phyloP scores from a whole-genome alignment of 2,888 invertebrate species.

The Crioceris asparagi region DNA sequence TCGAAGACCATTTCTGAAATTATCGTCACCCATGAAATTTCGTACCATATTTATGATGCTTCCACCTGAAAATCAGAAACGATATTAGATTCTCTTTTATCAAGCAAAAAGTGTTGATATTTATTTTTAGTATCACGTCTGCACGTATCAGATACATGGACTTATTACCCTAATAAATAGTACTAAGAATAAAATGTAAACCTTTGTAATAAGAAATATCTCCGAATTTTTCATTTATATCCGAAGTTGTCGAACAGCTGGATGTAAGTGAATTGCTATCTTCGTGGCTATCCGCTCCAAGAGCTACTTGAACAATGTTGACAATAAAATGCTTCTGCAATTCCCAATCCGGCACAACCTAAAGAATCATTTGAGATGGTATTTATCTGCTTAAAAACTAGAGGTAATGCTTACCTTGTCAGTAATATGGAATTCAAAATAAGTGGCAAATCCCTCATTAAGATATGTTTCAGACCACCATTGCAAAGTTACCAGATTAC shows the following conservation, averaged over 20 bases:
- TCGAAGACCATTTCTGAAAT: conserved; percentile 13
- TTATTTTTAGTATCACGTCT: too few relatives aligned
- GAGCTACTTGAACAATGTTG: conserved; percentile 55
- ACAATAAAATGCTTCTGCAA: conserved; percentile 58
- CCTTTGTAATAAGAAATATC: too few relatives aligned
- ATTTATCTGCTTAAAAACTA: background rate
- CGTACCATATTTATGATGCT: background rate
- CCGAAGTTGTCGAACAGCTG: too few relatives aligned
- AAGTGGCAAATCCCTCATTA: conserved; percentile 65
- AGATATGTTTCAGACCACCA: conserved; percentile 70
- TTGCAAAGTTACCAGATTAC: conserved; percentile 60
- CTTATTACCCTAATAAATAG: too few relatives aligned
- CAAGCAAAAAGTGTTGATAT: too few relatives aligned
- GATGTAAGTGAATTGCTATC: too few relatives aligned
- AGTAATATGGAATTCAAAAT: conserved; percentile 54
- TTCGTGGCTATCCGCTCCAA: conserved; percentile 52
- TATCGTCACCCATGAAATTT: background rate
- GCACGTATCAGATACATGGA: too few relatives aligned
- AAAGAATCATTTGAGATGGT: conserved; percentile 4
- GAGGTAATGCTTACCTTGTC: conserved; percentile 16
- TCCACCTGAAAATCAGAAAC: too few relatives aligned
- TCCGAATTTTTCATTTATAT: too few relatives aligned
- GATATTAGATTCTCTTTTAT: too few relatives aligned
- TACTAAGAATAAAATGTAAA: too few relatives aligned
- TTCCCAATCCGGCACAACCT: conserved; percentile 44